phyloP scores from a whole-genome alignment of 1,140 invertebrate genomes.

The Metaphire vulgaris region DNA sequence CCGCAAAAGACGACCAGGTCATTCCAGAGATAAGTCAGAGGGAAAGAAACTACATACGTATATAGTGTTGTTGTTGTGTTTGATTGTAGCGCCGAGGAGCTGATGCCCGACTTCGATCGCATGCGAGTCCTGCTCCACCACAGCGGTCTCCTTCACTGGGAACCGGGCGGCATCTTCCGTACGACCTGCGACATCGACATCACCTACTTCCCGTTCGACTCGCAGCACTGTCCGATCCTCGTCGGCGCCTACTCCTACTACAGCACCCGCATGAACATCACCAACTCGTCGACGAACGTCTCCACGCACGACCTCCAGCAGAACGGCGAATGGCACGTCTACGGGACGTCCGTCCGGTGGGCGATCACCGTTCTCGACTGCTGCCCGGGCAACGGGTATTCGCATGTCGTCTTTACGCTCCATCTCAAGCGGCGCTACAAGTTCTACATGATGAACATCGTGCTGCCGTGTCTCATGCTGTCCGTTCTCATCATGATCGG shows the following conservation, averaged over 20 bases:
- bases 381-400: constrained; percentile 15
- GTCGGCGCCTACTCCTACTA: constrained; percentile 24
- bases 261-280: constrained; percentile 24
- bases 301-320: constrained; percentile 19
- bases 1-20: no score
- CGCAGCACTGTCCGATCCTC: constrained; percentile 86
- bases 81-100: constrained; percentile 7
- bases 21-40: no score
- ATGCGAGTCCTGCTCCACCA: constrained; percentile 58
- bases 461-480: constrained; percentile 97
- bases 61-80: no score
- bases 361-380: not conserved
- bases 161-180: constrained; percentile 79
- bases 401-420: constrained; percentile 12
- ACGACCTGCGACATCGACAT: constrained; percentile 83
- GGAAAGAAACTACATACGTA: no score
- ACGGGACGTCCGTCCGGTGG: constrained; percentile 4
- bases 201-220: constrained; percentile 97
- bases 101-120: constrained; percentile 12
- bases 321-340: constrained; percentile 25
- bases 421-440: constrained; percentile 17
- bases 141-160: constrained; percentile 89
- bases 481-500: constrained; percentile 96
- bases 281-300: constrained; percentile 14
- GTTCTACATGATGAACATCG: constrained; percentile 62